Conservation (phyloP, 37 sponge, comb jelly and placozoan species). For the Beroe ovata region DNA sequence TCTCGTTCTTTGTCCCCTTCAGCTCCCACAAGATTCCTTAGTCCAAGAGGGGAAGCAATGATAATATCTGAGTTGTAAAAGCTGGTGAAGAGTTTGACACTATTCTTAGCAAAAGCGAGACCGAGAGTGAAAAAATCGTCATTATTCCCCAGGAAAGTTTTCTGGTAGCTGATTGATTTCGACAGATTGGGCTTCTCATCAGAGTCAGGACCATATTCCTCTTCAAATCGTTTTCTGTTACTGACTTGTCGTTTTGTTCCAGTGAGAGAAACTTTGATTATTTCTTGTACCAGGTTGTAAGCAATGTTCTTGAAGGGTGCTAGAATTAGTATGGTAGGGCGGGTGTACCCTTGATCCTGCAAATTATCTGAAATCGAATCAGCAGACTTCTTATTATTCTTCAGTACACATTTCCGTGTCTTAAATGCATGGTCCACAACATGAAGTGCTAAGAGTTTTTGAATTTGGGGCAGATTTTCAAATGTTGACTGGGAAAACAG, state of each 20-base stretch:
- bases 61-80: slow-evolving; percentile 95
- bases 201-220: slow-evolving; percentile 69
- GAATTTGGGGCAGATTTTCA: slow-evolving; percentile 80
- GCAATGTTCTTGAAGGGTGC: slow-evolving; percentile 93
- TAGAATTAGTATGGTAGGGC: slow-evolving; percentile 89
- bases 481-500: slow-evolving; percentile 72
- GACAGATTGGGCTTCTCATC: slow-evolving; percentile 66
- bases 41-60: slow-evolving; percentile 94
- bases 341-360: slow-evolving; percentile 91
- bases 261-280: slow-evolving; percentile 52
- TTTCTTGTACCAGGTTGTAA: slow-evolving; percentile 46
- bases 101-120: slow-evolving; percentile 74
- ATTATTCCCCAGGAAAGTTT: slow-evolving; percentile 87
- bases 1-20: slow-evolving; percentile 85
- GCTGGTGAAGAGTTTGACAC: slow-evolving; percentile 79
- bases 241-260: slow-evolving; percentile 70
- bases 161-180: slow-evolving; percentile 70
- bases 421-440: slow-evolving; percentile 83
- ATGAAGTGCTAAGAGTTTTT: slow-evolving; percentile 78
- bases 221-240: slow-evolving; percentile 75
- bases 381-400: slow-evolving; percentile 77
- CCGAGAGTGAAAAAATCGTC: slow-evolving; percentile 97
- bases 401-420: slow-evolving; percentile 78
- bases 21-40: slow-evolving; percentile 83
- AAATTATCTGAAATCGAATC: slow-evolving; percentile 73